Conservation (phyloP, 64 coral and sea anemone genomes). For the Actinia tenebrosa region DNA sequence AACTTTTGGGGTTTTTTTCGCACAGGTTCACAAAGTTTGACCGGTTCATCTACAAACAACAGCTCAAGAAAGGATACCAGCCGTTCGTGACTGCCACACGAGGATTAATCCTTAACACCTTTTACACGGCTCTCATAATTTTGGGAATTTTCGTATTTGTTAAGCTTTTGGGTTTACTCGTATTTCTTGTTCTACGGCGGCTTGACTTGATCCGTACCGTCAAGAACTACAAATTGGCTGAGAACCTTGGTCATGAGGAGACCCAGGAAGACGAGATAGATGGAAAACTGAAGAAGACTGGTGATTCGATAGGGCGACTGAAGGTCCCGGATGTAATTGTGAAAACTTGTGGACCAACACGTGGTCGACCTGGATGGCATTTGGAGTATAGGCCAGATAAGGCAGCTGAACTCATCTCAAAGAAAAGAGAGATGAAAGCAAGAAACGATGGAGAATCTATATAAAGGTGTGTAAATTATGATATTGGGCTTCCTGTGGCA, state of each 20-base stretch:
- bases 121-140: conserved; percentile 53
- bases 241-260: not conserved
- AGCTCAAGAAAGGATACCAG: conserved; percentile 44
- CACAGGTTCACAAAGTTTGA: conserved; percentile 81
- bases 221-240: conserved; percentile 31
- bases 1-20: not conserved
- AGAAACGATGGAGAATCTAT: not conserved
- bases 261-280: not conserved
- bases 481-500: not conserved
- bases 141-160: conserved; percentile 52
- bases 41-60: conserved; percentile 58
- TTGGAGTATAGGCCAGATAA: conserved; percentile 1
- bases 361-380: conserved; percentile 5
- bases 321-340: conserved; percentile 12
- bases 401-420: not conserved
- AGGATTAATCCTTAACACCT: conserved; percentile 56
- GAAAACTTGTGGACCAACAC: not conserved
- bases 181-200: conserved; percentile 38
- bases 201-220: conserved; percentile 75
- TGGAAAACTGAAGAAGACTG: not conserved
- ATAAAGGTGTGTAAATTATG: not conserved
- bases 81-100: conserved; percentile 46
- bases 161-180: conserved; percentile 30
- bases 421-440: not conserved
- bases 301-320: not conserved